Base-by-base conservation (phyloP, 1,140 invertebrate genomes). In the Wasmannia auropunctata region DNA sequence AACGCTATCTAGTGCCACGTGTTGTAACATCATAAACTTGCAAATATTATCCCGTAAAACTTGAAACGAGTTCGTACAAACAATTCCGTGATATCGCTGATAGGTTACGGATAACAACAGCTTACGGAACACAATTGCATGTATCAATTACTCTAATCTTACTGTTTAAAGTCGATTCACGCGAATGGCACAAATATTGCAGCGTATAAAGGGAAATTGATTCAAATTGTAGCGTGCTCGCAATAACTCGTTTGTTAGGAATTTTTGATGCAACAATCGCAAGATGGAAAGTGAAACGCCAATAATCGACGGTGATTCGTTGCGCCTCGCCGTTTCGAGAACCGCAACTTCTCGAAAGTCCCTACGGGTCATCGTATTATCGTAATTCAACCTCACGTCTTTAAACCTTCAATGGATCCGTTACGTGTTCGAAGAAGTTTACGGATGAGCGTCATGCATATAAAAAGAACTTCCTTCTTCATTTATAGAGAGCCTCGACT, bases 391-490 rank as follows among this genome's bases (percentile, higher is more conserved):
- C 6, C 63, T 83, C 67, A 40, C 62, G 54, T 85, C 79, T 51
- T 83, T 84, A 60, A 86, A 86, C 51, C 25, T 65, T 86, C 74
- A 74, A 85, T 74, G 56, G 49, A 86, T 86, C 79, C 56, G 85
- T 84, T 60, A 69, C 79, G 31, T n/a, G n/a, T 86, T 62, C 80
- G 54, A 49, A 84, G 63, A 81, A 83, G n/a, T 85, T n/a, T 34
- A 37, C 22, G 34, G 6, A 16, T 14, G 34, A 4, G 25, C 19
- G 63, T 70, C 37, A 22, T 22, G 14, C 25, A 34, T 43, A n/a
- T 34, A 34, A 22, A 83, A n/a, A 74, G 5, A 74, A n/a, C 49
- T 43, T 58, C 34, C 75, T 63, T 10, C 40, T 56, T 65, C 40
- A 11, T 8, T 14, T 79, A 40, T 34, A n/a, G 40, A 22, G 19